phyloP scores from a whole-genome alignment of 2,113 vertebrate genomes.

The Hemicordylus capensis region DNA sequence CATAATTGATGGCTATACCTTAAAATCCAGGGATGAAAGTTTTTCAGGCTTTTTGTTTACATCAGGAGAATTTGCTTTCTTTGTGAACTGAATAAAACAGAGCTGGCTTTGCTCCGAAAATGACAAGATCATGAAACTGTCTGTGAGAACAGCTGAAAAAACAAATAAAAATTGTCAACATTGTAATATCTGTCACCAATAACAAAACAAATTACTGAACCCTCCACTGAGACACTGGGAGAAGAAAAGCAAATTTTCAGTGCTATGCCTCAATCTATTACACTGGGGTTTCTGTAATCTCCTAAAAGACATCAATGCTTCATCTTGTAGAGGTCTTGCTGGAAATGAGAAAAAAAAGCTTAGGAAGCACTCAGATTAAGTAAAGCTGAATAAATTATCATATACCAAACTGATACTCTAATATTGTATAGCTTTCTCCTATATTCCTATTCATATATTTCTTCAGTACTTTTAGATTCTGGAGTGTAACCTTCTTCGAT shows the following conservation, averaged over 20 bases:
- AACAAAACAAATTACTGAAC: slow-evolving; percentile 52
- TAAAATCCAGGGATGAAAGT: slow-evolving; percentile 88
- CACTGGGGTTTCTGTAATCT: slow-evolving; percentile 49
- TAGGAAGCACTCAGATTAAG: slow-evolving; percentile 50
- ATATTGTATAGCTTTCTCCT: slow-evolving; percentile 13
- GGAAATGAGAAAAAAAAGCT: slow-evolving; percentile 65
- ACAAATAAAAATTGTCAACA: slow-evolving; percentile 53
- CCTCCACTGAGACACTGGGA: slow-evolving; percentile 31
- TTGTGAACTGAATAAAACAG: slow-evolving; percentile 88
- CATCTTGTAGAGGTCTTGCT: slow-evolving; percentile 44
- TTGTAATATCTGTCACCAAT: slow-evolving; percentile 27
- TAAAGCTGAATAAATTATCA: slow-evolving; percentile 58
- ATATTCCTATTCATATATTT: background rate
- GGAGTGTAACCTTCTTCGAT: background rate
- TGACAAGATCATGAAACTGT: slow-evolving; percentile 90
- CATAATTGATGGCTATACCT: slow-evolving; percentile 74
- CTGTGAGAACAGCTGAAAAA: slow-evolving; percentile 86
- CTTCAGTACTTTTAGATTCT: background rate
- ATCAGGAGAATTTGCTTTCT: slow-evolving; percentile 81
- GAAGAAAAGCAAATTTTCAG: slow-evolving; percentile 59
- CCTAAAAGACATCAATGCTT: slow-evolving; percentile 59
- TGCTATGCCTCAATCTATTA: slow-evolving; percentile 52
- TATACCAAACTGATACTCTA: slow-evolving; percentile 33
- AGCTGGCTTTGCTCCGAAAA: slow-evolving; percentile 91
- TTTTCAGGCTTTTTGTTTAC: slow-evolving; percentile 84